A percentile compares a stretch with the other conserved stretches of the same genome.
Conservation (phyloP, 2,888 invertebrate genomes). For the Malthinus seriepunctatus region DNA sequence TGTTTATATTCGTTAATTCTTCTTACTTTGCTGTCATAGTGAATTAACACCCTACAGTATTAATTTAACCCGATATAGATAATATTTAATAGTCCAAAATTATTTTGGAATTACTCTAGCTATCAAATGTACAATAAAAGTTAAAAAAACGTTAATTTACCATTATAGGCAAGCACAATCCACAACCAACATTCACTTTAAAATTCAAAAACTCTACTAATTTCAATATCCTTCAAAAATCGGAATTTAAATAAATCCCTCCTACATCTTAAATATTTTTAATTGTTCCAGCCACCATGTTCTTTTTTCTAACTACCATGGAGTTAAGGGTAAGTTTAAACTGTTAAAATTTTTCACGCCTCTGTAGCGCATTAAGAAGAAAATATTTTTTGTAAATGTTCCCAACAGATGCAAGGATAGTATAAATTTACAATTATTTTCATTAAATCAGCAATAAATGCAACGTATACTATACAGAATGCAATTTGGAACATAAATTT, state of each 20-base stretch:
- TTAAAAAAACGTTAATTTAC: no score
- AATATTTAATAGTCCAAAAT: no score
- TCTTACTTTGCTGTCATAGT: no score
- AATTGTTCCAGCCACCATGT: slow-evolving; percentile 49
- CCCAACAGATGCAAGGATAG: background rate
- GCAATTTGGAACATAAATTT: no score
- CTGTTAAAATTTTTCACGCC: slow-evolving; percentile 18
- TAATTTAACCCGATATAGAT: no score
- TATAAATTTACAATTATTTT: no score
- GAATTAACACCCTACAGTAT: no score
- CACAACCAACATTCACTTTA: slow-evolving; percentile 6
- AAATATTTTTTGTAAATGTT: slow-evolving; percentile 14
- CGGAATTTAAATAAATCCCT: slow-evolving; percentile 51
- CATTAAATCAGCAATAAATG: no score
- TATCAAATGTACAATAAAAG: no score
- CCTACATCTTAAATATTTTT: slow-evolving; percentile 51
- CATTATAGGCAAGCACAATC: background rate
- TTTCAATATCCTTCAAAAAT: slow-evolving; percentile 48
- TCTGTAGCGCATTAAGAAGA: slow-evolving; percentile 15
- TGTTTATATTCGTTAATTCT: no score
- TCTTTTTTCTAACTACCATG: slow-evolving; percentile 43
- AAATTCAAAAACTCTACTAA: slow-evolving; percentile 47
- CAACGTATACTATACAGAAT: no score
- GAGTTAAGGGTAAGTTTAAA: slow-evolving; percentile 41
- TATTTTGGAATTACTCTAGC: no score